Evolutionary conservation across 2,888 invertebrate genomes (phyloP), one percentile per base, ranked within the genome.

Genomic region (Diarsia mendica): DNA sequence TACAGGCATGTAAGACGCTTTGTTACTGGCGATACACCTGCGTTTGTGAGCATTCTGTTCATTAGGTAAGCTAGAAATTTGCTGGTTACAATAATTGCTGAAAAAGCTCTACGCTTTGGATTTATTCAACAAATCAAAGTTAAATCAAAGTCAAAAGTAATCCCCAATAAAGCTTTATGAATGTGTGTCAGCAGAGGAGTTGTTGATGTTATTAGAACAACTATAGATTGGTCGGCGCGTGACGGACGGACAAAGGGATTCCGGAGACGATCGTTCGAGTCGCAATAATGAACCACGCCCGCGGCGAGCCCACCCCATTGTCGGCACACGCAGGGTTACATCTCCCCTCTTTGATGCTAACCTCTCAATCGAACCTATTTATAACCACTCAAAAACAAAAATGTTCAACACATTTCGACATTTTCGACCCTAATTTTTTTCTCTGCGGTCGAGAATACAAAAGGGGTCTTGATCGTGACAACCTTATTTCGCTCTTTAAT

Each of bases 221-320:
- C 89, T 89, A 90, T 90, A 89, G 90, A 91, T 91, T 89, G 90
- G 86, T 84, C 85, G 88, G 89, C 89, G 90, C 91, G 92, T 93
- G 92, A 92, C 90, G 90, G 88, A 89, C 88, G 88, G 89, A 94
- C 94, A 94, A 94, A 94, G 91, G 90, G 90, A 92, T 91, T 90
- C 90, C 90, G 83, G 86, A 85, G 90, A 89, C 89, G 89, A 88
- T 85, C 88, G 89, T 89, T 89, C 91, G 89, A 91, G 84, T 91
- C 87, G 88, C 90, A 91, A 91, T 94, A 93, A 94, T 93, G 91
- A 92, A 91, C 91, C 89, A 85, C 89, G 92, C 92, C 91, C 86
- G 87, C 46, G 79, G 75, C 80, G 67, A 82, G 82, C 87, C 86
- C 87, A 84, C 88, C 87, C 89, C 83, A 92, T 92, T 93, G 91